Evolutionary conservation across 1,140 invertebrate species (phyloP), one percentile per base, ranked within the genome.

Genomic region (Diploscapter pachys): DNA sequence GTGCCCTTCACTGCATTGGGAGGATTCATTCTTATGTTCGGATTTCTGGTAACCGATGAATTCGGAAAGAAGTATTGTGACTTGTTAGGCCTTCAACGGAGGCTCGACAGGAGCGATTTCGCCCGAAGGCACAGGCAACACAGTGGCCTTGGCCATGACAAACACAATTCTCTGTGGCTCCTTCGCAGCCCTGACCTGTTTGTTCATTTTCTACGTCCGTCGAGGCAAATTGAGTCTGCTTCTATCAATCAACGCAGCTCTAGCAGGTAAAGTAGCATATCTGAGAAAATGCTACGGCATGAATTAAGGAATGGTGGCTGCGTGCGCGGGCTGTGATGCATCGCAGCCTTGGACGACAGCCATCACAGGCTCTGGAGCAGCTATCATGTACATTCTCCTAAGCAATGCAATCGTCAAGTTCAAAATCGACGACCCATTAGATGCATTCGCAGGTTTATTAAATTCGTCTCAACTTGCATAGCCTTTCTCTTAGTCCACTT

Each of bases 1-100:
- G 85, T 88, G 53, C 88, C 89, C 51, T 49, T 73, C 57, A 59
- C 9, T 59, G 57, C 9, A 59, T 13, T 59, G 9, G 57, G 9
- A 11, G 57, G 13, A 59, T 13, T 59, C 57, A 87, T 90, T 62
- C 83, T 90, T 8, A 85, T 89, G 62, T 88, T 89, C 71, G 89
- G 89, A 2, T 90, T 90, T 81, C 82, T 90, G 49, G 88, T 89
- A 0, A 90, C 90, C 85, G 90, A 90, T 81, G 89, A 89, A 4
- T 31, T 31, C 31, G 31, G 31, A 31, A 31, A 31, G 31, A 31
- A 31, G 31, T 31, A 31, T 31, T 31, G 31, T 31, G 31, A 31
- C 31, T 31, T 31, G 31, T 31, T 31, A 31, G 31, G 88, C 89
- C 0, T 90, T 90, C 85, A 90, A 90, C 80, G 89, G 89, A 68